Evolutionary conservation across 2,797 vertebrate species (phyloP), one percentile per base, ranked within the genome.

Genomic region (Falco rusticolus): DNA sequence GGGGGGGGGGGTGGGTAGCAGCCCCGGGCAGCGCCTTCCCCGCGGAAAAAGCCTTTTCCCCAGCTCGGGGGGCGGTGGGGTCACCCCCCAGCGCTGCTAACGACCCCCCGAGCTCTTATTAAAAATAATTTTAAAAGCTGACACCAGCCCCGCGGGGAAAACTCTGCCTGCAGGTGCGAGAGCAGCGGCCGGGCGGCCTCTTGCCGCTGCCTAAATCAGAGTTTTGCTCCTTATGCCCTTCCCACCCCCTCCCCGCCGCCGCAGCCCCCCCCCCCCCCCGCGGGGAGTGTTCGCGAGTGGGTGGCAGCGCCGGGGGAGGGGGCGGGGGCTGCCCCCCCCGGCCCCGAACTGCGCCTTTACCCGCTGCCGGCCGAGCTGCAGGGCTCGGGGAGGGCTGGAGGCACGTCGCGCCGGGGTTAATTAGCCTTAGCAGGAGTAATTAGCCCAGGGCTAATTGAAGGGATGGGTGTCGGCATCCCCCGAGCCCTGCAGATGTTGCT

Each of bases 341-440:
- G 14, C 61, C 50, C 81, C 1, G 6, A 56, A 39, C 15, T 7
- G n/a, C 12, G 0, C 11, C 50, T 83, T 29, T 6, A 33, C 68
- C 76, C 37, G 53, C 87, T 57, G 82, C 83, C 5, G 51, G 79
- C 20, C 89, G 0, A 15, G 26, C 59, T 91, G 74, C 56, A 6
- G 88, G n/a, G 70, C 89, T 45, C 9, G 6, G 51, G 37, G 6
- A 6, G 37, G 53, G 65, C 64, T 26, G 22, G 15, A 65, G 10
- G 53, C 65, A 11, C 47, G 12, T 75, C 19, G 16, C 54, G 11
- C 16, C 37, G 9, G 39, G 53, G 59, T 85, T 94, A 85, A 96
- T 96, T 95, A 96, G 59, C 69, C 26, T 13, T 11, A 5, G 56
- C 26, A 12, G 65, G 11, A 86, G 13, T 93, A 86, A 95, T 95